phyloP scores from a whole-genome alignment of 2,113 vertebrate genomes.

The Neogale vison region DNA sequence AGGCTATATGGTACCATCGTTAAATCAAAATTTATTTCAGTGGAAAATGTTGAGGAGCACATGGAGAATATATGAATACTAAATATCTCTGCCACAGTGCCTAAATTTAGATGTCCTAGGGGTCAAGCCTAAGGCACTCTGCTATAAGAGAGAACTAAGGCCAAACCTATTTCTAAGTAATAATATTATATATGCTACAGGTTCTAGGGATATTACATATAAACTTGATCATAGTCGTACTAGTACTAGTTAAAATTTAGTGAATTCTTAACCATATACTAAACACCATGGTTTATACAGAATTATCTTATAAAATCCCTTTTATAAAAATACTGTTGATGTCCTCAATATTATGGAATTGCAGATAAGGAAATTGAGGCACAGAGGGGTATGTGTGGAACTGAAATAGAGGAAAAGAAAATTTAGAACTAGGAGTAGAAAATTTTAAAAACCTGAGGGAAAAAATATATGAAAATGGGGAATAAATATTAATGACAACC shows the following conservation, averaged over 20 bases:
- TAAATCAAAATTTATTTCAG: neutral
- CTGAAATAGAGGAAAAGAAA: neutral
- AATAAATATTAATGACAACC: neutral
- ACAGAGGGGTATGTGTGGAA: neutral
- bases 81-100: neutral
- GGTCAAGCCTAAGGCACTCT: neutral
- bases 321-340: conserved; percentile 1
- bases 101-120: neutral
- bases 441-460: neutral
- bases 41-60: neutral
- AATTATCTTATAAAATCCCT: conserved; percentile 23
- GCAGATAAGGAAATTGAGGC: neutral
- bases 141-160: neutral
- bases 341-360: conserved; percentile 11
- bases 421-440: neutral
- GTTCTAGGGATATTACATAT: neutral
- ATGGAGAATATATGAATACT: neutral
- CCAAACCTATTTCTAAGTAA: neutral
- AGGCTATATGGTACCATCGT: neutral
- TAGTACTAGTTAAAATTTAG: conserved; percentile 40
- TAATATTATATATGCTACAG: neutral
- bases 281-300: conserved; percentile 17
- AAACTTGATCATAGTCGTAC: neutral
- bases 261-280: conserved; percentile 30
- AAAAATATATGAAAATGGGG: neutral